phyloP scores from a whole-genome alignment of 2,888 invertebrate genomes.

The Acronicta alni region DNA sequence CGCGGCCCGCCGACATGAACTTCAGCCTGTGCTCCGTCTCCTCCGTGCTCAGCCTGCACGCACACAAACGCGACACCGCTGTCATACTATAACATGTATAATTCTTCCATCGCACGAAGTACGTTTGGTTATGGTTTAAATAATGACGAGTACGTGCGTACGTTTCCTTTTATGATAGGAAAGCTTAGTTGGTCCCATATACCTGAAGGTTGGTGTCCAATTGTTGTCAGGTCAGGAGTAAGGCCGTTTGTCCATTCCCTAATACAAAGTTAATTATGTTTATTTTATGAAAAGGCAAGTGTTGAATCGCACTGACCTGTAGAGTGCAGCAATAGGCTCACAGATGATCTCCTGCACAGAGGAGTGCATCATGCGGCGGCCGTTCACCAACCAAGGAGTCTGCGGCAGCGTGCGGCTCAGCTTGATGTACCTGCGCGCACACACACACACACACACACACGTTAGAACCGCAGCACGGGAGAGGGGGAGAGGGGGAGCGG shows the following conservation, averaged over 20 bases:
- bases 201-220: no score
- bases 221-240: no score
- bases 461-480: no score
- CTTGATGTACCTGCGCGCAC: constrained; percentile 93
- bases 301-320: constrained; percentile 83
- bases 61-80: not conserved
- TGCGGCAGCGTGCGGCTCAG: constrained; percentile 95
- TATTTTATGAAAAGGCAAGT: no score
- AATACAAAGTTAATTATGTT: no score
- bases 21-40: constrained; percentile 86
- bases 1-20: constrained; percentile 97
- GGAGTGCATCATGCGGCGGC: constrained; percentile 93
- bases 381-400: constrained; percentile 97
- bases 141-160: no score
- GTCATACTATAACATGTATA: not conserved
- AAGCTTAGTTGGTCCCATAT: no score
- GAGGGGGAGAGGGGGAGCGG: not conserved
- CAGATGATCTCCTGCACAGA: constrained; percentile 97
- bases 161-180: no score
- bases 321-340: constrained; percentile 89
- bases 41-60: constrained; percentile 63
- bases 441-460: constrained; percentile 65
- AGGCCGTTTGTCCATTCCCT: no score
- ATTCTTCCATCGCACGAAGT: no score
- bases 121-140: no score